Conservation (phyloP, 2,888 invertebrate species). For the Liposcelis brunnea region DNA sequence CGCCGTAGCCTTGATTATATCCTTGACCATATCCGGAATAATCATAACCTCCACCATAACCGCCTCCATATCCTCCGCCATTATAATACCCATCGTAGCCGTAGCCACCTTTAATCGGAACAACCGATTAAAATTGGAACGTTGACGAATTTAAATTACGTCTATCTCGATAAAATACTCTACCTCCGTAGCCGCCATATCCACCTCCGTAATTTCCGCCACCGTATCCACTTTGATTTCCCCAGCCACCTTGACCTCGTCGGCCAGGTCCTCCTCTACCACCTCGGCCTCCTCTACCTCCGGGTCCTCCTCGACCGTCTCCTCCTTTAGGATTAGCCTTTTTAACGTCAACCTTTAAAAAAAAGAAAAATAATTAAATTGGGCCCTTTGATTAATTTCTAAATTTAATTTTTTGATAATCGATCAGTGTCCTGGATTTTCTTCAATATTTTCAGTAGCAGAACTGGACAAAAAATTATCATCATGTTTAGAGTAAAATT, state of each 20-base stretch:
- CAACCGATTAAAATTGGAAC: too few relatives aligned
- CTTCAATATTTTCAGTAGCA: conserved; percentile 27
- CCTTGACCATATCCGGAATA: conserved; percentile 13
- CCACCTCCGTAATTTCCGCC: conserved; percentile 48
- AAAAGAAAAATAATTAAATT: conserved; percentile 11
- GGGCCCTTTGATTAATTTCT: background rate
- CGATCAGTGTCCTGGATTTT: conserved; percentile 14
- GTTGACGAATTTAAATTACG: conserved; percentile 16
- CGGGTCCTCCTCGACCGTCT: conserved; percentile 41
- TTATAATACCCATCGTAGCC: conserved; percentile 17
- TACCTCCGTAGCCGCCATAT: conserved; percentile 46
- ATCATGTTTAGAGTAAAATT: conserved; percentile 22
- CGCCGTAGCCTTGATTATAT: conserved; percentile 49
- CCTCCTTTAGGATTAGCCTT: conserved; percentile 77
- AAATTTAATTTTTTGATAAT: background rate
- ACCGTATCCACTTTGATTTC: conserved; percentile 42
- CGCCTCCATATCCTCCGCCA: conserved; percentile 19
- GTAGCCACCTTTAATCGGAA: conserved; percentile 13
- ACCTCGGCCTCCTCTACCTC: conserved; percentile 43
- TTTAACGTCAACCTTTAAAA: conserved; percentile 70
- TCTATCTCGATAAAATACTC: conserved; percentile 17
- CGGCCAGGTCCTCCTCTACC: conserved; percentile 34
- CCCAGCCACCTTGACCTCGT: conserved; percentile 48
- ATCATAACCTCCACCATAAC: conserved; percentile 17
- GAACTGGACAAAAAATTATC: conserved; percentile 24